Percentiles rank a stretch among this genome's conserved stretches.
phyloP scores from a whole-genome alignment of 2,797 vertebrate species.

The Dipus sagitta region DNA sequence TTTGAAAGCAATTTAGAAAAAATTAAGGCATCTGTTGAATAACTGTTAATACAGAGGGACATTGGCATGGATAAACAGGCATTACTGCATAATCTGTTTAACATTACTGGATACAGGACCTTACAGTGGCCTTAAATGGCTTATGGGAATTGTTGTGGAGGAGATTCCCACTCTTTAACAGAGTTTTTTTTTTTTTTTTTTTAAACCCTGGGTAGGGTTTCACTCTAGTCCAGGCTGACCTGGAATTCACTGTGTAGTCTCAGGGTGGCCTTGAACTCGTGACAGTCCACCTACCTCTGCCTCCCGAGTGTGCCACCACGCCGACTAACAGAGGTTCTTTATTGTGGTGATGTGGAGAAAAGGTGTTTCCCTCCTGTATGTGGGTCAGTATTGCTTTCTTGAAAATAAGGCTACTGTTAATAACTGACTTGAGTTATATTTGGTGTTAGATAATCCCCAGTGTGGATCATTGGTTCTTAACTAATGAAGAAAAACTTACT shows the following conservation, averaged over 20 bases:
- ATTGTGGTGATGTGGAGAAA: neutral
- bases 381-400: conserved; percentile 45
- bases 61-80: conserved; percentile 16
- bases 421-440: conserved; percentile 54
- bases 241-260: too few species aligned
- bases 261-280: too few species aligned
- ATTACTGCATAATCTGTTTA: conserved; percentile 29
- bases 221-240: too few species aligned
- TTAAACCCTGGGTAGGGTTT: too few species aligned
- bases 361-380: conserved; percentile 37
- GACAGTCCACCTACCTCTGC: too few species aligned
- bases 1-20: conserved; percentile 45
- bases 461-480: conserved; percentile 17
- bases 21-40: conserved; percentile 19
- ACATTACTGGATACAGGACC: conserved; percentile 23
- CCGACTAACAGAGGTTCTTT: conserved; percentile 34
- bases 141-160: conserved; percentile 38
- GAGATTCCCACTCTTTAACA: neutral
- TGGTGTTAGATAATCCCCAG: conserved; percentile 48
- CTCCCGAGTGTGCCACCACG: too few species aligned
- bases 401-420: conserved; percentile 21
- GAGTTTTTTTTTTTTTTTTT: too few species aligned
- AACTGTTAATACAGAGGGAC: conserved; percentile 27
- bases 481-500: conserved; percentile 39
- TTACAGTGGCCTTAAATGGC: neutral